phyloP scores from a whole-genome alignment of 2,797 vertebrate species.

The Tangara arthus region DNA sequence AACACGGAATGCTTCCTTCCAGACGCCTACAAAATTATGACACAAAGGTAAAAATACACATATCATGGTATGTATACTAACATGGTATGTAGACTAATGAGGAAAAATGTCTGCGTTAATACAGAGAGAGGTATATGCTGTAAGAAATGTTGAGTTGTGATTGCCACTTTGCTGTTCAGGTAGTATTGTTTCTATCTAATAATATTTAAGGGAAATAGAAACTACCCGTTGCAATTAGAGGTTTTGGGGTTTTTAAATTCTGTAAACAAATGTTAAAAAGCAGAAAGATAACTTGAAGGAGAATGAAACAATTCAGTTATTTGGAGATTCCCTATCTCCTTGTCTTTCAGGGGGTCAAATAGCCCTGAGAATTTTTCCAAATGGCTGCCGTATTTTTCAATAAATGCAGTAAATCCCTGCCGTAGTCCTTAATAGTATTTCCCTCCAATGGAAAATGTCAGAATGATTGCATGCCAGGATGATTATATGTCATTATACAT shows the following conservation, averaged over 20 bases:
- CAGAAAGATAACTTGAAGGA: not conserved
- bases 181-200: not conserved
- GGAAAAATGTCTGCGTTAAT: not conserved
- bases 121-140: not conserved
- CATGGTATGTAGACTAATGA: not conserved
- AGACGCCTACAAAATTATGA: constrained; percentile 99
- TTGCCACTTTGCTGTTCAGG: not conserved
- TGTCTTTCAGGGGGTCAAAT: not conserved
- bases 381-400: not conserved
- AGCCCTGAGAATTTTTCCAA: not conserved
- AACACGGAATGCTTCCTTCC: constrained; percentile 99
- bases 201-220: not conserved
- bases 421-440: not conserved
- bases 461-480: not conserved
- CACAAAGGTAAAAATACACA: constrained; percentile 86
- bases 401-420: not conserved
- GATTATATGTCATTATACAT: not conserved
- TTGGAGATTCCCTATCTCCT: not conserved
- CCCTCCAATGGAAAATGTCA: not conserved
- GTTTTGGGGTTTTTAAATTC: accelerated
- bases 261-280: not conserved
- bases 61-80: not conserved
- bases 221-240: not conserved
- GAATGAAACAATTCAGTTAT: not conserved
- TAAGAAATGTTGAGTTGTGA: not conserved